Conservation (phyloP, 2,797 vertebrate genomes). For the Loriculus beryllinus region DNA sequence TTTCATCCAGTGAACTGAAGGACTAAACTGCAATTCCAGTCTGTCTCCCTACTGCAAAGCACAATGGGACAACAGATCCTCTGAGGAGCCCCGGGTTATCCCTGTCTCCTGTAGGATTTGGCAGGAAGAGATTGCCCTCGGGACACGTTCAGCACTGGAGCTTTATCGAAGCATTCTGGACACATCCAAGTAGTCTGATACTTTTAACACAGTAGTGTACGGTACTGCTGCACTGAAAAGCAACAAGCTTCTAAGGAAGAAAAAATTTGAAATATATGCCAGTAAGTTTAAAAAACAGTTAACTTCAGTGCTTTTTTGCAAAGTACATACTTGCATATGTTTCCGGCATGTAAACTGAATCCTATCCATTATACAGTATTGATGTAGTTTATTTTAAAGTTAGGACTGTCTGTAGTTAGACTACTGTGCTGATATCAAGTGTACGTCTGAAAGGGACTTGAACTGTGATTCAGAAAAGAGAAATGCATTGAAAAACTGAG, state of each 20-base stretch:
- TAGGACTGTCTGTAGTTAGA: slow-evolving; percentile 23
- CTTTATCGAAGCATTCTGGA: slow-evolving; percentile 1
- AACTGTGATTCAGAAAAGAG: slow-evolving; percentile 50
- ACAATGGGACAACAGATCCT: neutral
- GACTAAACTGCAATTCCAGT: slow-evolving; percentile 2
- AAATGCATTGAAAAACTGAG: slow-evolving; percentile 3
- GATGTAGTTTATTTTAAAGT: slow-evolving; percentile 49
- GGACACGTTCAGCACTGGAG: neutral
- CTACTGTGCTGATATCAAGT: slow-evolving; percentile 22
- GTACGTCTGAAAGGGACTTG: slow-evolving; percentile 41
- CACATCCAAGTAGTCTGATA: neutral
- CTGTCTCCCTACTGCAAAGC: neutral
- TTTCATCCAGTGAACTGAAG: slow-evolving; percentile 9
- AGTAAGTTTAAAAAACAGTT: neutral
- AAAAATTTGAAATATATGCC: neutral
- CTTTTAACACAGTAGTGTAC: neutral
- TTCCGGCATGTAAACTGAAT: neutral
- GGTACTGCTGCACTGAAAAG: slow-evolving; percentile 11
- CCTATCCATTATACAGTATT: slow-evolving; percentile 19
- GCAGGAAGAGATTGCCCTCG: neutral
- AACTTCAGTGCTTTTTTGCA: slow-evolving; percentile 29
- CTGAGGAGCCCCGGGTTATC: neutral
- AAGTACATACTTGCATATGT: slow-evolving; percentile 7
- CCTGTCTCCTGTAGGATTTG: neutral
- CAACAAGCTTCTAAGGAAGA: slow-evolving; percentile 7